Evolutionary conservation across 2,797 vertebrate species (phyloP).

Genomic region (Eulemur rubriventer): DNA sequence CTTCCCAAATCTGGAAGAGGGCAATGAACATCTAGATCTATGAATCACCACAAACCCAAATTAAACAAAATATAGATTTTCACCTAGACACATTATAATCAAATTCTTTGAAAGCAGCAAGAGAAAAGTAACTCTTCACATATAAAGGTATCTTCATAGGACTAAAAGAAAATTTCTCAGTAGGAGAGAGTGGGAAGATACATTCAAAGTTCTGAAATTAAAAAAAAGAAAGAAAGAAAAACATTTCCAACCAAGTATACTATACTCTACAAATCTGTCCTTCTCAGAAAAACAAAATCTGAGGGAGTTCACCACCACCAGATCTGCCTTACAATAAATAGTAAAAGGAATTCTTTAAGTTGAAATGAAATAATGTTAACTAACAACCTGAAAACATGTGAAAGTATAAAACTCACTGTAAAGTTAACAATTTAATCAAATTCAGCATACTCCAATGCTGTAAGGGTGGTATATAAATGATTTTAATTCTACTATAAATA

Average conservation of each 20-base stretch:
- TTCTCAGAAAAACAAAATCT: not conserved
- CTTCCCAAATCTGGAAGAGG: not conserved
- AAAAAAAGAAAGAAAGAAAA: not conserved
- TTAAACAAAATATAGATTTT: not conserved
- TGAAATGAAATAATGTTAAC: not conserved
- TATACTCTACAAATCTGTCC: not conserved
- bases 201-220: not conserved
- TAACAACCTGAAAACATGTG: not conserved
- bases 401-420: not conserved
- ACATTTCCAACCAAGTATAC: not conserved
- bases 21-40: not conserved
- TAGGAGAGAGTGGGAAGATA: not conserved
- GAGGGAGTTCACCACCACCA: not conserved
- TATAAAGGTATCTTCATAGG: not conserved
- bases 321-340: not conserved
- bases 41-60: not conserved
- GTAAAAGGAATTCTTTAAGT: not conserved
- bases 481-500: not conserved
- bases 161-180: not conserved
- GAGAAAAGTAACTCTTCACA: not conserved
- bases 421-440: not conserved
- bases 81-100: not conserved
- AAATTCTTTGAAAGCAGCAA: not conserved
- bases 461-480: not conserved
- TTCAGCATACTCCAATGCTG: not conserved